phyloP scores from a whole-genome alignment of 2,797 vertebrate species.

The Meriones psammophilus region DNA sequence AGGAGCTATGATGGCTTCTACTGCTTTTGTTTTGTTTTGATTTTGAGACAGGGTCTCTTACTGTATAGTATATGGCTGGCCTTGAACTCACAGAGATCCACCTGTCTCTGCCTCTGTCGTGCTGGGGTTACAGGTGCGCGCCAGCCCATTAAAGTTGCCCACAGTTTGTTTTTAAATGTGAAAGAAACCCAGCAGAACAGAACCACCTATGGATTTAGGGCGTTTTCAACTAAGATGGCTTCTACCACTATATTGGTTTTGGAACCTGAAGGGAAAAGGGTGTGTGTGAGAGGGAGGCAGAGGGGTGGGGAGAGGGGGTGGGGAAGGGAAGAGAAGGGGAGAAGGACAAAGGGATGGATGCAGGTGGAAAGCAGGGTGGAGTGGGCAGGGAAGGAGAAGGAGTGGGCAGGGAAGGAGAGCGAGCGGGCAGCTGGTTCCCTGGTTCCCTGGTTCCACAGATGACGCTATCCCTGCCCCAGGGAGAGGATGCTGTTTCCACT shows the following conservation, averaged over 20 bases:
- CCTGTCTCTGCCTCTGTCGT: background rate
- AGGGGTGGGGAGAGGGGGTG: background rate
- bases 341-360: background rate
- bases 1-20: background rate
- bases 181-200: background rate
- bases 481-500: background rate
- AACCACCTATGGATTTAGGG: background rate
- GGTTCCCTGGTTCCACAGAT: background rate
- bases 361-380: background rate
- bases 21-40: background rate
- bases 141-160: background rate
- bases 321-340: background rate
- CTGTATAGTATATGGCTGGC: background rate
- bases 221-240: constrained; percentile 1
- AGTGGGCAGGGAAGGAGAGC: background rate
- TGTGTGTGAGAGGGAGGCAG: background rate
- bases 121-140: no score
- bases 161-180: background rate
- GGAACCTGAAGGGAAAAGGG: background rate
- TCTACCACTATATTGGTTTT: background rate
- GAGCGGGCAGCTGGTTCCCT: background rate
- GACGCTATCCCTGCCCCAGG: background rate
- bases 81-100: background rate
- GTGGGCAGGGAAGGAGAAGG: fast-evolving
- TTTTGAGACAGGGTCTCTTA: background rate